These are phyloP conservation scores for human (Homo sapiens) DNA, from an alignment of 2,113 vertebrate species.

Conservation along the genomic window GRCh38 chr2:167369501-167370000, in stretches of 20 bases:
- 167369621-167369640: conserved; percentile 60
- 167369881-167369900: neutral
- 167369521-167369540: conserved; percentile 36
- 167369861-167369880: neutral
- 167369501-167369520: conserved; percentile 31
- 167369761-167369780: conserved; percentile 33
- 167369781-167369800: conserved; percentile 27
- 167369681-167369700: conserved; percentile 54
- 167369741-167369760: neutral
- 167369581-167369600: conserved; percentile 53
- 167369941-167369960: neutral
- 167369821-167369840: neutral
- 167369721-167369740: neutral
- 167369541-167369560: conserved; percentile 43
- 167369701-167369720: conserved; percentile 45
- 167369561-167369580: conserved; percentile 54
- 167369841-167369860: conserved; percentile 45
- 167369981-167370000: conserved; percentile 13
- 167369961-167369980: neutral
- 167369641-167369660: conserved; percentile 50
- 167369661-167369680: conserved; percentile 61
- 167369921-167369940: neutral
- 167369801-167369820: neutral
- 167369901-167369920: neutral
- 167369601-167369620: neutral